Conservation (phyloP, 2,888 invertebrate species). For the Hydroisotoma schaefferi region DNA sequence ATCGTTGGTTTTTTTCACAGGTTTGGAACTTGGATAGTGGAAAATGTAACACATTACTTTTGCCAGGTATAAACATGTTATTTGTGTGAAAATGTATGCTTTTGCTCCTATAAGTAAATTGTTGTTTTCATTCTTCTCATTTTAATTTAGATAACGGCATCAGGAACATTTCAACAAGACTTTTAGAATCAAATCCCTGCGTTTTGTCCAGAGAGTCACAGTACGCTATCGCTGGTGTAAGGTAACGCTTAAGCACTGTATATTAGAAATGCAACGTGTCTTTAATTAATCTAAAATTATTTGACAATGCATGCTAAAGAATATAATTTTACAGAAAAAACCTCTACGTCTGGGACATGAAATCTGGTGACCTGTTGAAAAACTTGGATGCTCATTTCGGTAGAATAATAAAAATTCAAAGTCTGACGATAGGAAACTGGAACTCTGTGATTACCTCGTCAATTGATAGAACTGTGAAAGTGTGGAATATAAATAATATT, state of each 20-base stretch:
- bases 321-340: slow-evolving; percentile 64
- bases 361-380: slow-evolving; percentile 77
- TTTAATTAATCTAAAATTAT: background rate
- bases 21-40: slow-evolving; percentile 53
- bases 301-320: background rate
- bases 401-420: slow-evolving; percentile 84
- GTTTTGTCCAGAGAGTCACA: slow-evolving; percentile 86
- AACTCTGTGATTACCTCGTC: slow-evolving; percentile 91
- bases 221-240: slow-evolving; percentile 92
- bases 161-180: slow-evolving; percentile 86
- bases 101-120: too few relatives aligned
- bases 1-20: slow-evolving; percentile 28
- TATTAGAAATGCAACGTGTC: background rate
- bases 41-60: slow-evolving; percentile 44
- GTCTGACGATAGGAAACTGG: slow-evolving; percentile 76
- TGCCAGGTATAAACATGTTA: too few relatives aligned
- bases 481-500: slow-evolving; percentile 99
- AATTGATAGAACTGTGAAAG: slow-evolving; percentile 95
- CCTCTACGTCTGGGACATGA: slow-evolving; percentile 89
- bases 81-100: too few relatives aligned
- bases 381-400: slow-evolving; percentile 95
- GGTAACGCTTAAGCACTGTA: slow-evolving; percentile 59
- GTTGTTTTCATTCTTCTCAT: too few relatives aligned
- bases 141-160: slow-evolving; percentile 79
- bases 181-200: slow-evolving; percentile 84